Percentiles rank a stretch among this genome's conserved stretches.
Conservation (phyloP, 2,888 invertebrate species). For the Oxyteleia sp. region DNA sequence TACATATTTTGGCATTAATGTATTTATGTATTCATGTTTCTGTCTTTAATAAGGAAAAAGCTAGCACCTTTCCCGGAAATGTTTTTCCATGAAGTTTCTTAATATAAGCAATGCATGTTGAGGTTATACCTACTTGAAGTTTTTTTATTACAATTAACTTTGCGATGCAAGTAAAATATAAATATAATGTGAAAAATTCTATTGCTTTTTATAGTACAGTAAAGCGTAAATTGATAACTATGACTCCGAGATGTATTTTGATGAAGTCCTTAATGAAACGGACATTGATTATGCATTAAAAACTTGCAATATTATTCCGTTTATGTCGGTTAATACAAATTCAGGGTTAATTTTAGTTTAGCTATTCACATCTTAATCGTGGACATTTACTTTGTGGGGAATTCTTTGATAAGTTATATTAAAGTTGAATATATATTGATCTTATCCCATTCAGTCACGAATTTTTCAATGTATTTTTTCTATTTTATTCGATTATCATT, state of each 20-base stretch:
- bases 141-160: conserved; percentile 24
- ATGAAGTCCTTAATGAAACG: conserved; percentile 1
- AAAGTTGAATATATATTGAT: no score
- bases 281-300: conserved; percentile 4
- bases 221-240: not conserved
- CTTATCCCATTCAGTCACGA: no score
- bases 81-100: conserved; percentile 44
- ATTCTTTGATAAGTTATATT: no score
- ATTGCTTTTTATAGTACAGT: not conserved
- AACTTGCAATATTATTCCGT: not conserved
- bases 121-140: conserved; percentile 18
- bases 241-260: not conserved
- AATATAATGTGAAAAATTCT: conserved; percentile 16
- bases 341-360: not conserved
- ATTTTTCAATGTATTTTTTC: no score
- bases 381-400: no score
- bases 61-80: conserved; percentile 9
- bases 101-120: conserved; percentile 41
- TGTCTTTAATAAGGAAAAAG: conserved; percentile 29
- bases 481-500: no score
- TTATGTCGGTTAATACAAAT: not conserved
- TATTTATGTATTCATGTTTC: conserved; percentile 31
- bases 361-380: no score
- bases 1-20: conserved; percentile 16
- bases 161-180: conserved; percentile 9